Evolutionary conservation across 2,113 vertebrate species (phyloP).

Genomic region (Poeciliopsis retropinna): DNA sequence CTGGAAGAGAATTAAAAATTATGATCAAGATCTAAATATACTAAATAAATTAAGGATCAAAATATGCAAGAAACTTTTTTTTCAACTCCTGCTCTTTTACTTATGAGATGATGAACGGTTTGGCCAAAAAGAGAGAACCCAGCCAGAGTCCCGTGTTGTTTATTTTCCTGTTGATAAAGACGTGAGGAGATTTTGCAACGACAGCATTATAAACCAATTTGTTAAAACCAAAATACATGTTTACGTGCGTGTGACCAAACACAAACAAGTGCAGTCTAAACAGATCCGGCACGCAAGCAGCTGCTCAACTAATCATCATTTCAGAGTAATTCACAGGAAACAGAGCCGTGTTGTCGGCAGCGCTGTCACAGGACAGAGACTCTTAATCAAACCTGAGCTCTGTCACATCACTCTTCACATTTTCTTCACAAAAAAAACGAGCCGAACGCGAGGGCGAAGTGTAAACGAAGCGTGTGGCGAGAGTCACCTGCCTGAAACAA

Average conservation of each 20-base stretch:
- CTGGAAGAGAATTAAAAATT: neutral
- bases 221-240: constrained; percentile 12
- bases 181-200: neutral
- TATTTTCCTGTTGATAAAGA: neutral
- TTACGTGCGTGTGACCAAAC: neutral
- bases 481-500: constrained; percentile 46
- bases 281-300: constrained; percentile 11
- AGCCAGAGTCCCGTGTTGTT: neutral
- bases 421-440: constrained; percentile 38
- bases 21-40: neutral
- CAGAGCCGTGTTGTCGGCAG: constrained; percentile 45
- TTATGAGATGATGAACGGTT: neutral
- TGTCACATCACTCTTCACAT: constrained; percentile 41
- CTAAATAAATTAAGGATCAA: neutral
- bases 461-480: constrained; percentile 11
- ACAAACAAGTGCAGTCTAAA: constrained; percentile 7
- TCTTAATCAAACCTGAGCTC: constrained; percentile 72
- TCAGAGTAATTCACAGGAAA: constrained; percentile 60
- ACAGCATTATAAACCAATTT: neutral
- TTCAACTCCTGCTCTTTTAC: neutral
- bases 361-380: constrained; percentile 58
- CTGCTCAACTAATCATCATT: constrained; percentile 54
- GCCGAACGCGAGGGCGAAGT: constrained; percentile 27
- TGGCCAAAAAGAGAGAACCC: neutral
- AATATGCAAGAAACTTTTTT: neutral